Evolutionary conservation across 2,888 invertebrate species (phyloP), one percentile per base, ranked within the genome.

Genomic region (Camponotus fellah): DNA sequence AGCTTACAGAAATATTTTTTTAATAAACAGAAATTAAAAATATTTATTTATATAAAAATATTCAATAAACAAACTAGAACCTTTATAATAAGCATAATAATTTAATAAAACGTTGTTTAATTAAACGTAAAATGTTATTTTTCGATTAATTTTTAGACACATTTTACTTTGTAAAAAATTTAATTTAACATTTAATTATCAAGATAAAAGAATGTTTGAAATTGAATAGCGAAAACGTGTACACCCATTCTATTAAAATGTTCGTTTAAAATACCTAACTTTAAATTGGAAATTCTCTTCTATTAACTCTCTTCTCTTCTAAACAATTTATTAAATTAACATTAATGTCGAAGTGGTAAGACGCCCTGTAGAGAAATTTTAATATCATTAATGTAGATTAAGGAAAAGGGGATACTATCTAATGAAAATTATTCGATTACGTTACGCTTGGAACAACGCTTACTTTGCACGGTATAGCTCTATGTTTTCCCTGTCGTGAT

Each of bases 381-480:
- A 58, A 58, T 58, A 10, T 56, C 21, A 56, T 21, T 56, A 58
- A 58, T 26, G 3, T 17, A 72, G 26, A 40, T 17, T 26, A 58
- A 40, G 17, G 17, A 58, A 14, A 72, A 40, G 40, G 17, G 14
- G 0, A 10, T 17, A 26, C 21, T 1, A 26, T 26, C 26, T 58
- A 10, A 58, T 58, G 40, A 72, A 17, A 26, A 72, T 72, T 58
- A 72, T 58, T 53, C 53, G 53, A 72, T 72, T 56, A 72, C 17
- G 26, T 58, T 72, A 58, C 17, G 12, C n/a, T 53, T 53, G 53
- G 53, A 2, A 37, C 26, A 72, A 72, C 26, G 40, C 58, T 72
- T 72, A 72, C 72, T 53, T 53, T 53, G 72, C 58, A 58, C 40
- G 12, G 0, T 17, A 9, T 26, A 34, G 12, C 21, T 72, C 34